phyloP scores from a whole-genome alignment of 2,113 vertebrate species.

The Pangasianodon hypophthalmus region DNA sequence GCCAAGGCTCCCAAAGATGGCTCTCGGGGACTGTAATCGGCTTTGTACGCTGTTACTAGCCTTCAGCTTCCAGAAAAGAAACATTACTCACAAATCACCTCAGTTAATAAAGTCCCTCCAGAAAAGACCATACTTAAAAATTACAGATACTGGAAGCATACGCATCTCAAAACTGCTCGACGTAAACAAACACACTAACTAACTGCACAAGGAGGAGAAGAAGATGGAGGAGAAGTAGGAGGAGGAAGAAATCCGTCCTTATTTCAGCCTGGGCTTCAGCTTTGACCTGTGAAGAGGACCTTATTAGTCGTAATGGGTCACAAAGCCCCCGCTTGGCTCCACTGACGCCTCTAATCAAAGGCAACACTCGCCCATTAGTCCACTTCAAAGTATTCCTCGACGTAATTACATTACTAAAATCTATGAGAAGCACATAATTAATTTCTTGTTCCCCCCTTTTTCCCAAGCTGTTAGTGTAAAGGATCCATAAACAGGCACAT shows the following conservation, averaged over 20 bases:
- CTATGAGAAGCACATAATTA: conserved; percentile 57
- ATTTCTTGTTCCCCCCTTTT: conserved; percentile 49
- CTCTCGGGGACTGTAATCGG: conserved; percentile 37
- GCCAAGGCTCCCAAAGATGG: neutral
- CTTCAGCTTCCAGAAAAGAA: conserved; percentile 20
- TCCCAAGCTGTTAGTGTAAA: conserved; percentile 41
- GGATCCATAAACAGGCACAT: conserved; percentile 49
- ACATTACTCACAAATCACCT: conserved; percentile 30
- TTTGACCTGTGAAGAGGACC: conserved; percentile 68
- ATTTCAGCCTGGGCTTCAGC: conserved; percentile 51
- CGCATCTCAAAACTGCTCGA: neutral
- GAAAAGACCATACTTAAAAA: conserved; percentile 15
- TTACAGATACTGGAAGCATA: neutral
- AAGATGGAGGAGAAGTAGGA: neutral
- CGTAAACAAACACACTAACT: conserved; percentile 53
- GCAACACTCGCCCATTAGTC: conserved; percentile 60
- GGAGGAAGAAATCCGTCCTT: conserved; percentile 50
- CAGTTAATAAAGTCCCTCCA: conserved; percentile 22
- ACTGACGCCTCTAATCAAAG: conserved; percentile 74
- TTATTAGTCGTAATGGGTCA: conserved; percentile 75
- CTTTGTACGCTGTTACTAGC: conserved; percentile 26
- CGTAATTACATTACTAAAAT: conserved; percentile 64
- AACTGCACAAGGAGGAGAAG: conserved; percentile 18
- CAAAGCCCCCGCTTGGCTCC: conserved; percentile 66
- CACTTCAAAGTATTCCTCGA: conserved; percentile 69